phyloP scores from a whole-genome alignment of 2,113 vertebrate genomes.

The Peromyscus californicus region DNA sequence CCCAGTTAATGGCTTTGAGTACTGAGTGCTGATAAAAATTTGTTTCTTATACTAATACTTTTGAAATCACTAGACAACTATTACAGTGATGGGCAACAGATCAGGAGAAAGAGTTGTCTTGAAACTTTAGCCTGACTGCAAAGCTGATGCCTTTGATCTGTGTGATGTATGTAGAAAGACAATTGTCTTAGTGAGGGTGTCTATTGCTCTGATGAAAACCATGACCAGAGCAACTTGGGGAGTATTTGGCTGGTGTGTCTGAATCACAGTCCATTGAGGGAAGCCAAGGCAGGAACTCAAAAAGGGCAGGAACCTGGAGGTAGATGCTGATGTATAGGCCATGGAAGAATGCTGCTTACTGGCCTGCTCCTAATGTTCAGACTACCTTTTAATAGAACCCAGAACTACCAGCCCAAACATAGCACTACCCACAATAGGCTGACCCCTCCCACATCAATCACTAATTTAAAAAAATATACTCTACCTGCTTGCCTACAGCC shows the following conservation, averaged over 20 bases:
- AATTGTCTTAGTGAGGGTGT: neutral
- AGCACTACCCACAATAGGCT: neutral
- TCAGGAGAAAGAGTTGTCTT: neutral
- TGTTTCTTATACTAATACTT: slow-evolving; percentile 44
- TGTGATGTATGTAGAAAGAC: neutral
- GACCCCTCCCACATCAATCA: neutral
- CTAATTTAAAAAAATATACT: neutral
- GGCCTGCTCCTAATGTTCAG: neutral
- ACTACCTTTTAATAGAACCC: neutral
- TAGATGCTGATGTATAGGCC: no score
- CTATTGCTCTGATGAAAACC: neutral
- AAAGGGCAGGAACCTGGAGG: neutral
- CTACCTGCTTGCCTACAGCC: neutral
- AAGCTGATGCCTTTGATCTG: neutral
- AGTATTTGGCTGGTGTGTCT: neutral
- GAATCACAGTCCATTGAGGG: neutral
- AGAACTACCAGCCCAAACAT: neutral
- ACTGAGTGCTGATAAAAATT: slow-evolving; percentile 62
- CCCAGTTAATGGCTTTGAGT: slow-evolving; percentile 65
- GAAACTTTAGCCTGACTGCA: neutral
- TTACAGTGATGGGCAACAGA: neutral
- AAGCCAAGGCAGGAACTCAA: neutral
- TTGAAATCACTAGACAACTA: slow-evolving; percentile 39
- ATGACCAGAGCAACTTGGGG: neutral
- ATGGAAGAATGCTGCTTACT: no score